Evolutionary conservation across 2,888 invertebrate species (phyloP).

Genomic region (Nomada goodeniana): DNA sequence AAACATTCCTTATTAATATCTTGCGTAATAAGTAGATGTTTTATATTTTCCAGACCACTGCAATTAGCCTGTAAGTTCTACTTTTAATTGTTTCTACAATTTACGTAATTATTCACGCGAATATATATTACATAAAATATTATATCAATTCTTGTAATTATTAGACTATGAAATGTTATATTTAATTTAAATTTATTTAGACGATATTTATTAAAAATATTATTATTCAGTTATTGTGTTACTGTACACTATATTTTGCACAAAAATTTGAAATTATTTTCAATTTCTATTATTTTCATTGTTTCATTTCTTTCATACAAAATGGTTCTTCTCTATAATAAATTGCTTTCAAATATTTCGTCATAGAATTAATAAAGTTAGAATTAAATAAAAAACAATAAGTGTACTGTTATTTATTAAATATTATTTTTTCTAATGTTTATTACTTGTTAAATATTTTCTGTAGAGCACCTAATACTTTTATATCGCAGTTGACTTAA

Average conservation of each 20-base stretch:
- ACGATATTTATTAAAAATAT: not conserved
- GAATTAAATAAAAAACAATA: slow-evolving; percentile 15
- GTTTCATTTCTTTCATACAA: not conserved
- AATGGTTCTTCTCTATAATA: not conserved
- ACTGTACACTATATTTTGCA: slow-evolving; percentile 32
- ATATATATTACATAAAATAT: slow-evolving; percentile 21
- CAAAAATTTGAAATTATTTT: slow-evolving; percentile 34
- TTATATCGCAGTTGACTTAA: slow-evolving; percentile 45
- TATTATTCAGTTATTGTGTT: not conserved
- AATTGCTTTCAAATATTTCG: slow-evolving; percentile 4
- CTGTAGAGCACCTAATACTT: slow-evolving; percentile 58
- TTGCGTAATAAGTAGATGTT: not conserved
- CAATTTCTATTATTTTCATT: slow-evolving; percentile 8
- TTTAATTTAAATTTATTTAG: slow-evolving; percentile 11
- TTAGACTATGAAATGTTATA: slow-evolving; percentile 9
- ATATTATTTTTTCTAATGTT: slow-evolving; percentile 24
- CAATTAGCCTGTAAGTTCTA: slow-evolving; percentile 39
- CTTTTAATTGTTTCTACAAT: slow-evolving; percentile 5
- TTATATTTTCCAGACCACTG: slow-evolving; percentile 25
- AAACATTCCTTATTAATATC: slow-evolving; percentile 33
- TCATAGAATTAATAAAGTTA: not conserved
- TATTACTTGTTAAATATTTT: slow-evolving; percentile 32
- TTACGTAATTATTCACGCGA: not conserved
- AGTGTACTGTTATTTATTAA: slow-evolving; percentile 15
- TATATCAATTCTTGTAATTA: not conserved